These are phyloP conservation scores for Caenorhabditis sp. DNA, from an alignment of 2,888 invertebrate species.

Conservation along the genomic window DNA sequence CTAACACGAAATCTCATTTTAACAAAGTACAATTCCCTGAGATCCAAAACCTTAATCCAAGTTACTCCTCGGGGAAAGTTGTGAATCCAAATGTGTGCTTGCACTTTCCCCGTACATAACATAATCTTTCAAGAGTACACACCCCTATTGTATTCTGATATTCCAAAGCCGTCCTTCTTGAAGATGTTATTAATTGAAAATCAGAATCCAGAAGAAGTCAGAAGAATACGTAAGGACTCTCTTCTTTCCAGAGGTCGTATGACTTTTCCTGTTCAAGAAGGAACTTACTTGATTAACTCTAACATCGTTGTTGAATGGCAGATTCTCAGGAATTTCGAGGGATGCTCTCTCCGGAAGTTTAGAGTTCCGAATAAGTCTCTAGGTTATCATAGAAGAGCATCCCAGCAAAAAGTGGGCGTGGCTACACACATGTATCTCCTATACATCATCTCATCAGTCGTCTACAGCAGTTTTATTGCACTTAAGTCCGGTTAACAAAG, in stretches of 20 bases:
- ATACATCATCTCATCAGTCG: constrained; percentile 22
- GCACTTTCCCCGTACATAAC: neutral
- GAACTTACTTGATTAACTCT: constrained; percentile 34
- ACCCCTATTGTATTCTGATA: constrained; percentile 29
- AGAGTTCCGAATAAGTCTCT: constrained; percentile 14
- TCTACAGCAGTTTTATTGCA: constrained; percentile 35
- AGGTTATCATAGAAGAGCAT: constrained; percentile 10
- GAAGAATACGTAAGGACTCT: constrained; percentile 31
- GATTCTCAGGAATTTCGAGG: neutral
- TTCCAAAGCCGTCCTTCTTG: constrained; percentile 1
- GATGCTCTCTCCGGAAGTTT: too few species aligned
- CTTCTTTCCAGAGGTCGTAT: neutral
- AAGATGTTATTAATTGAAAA: constrained; percentile 24
- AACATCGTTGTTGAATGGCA: constrained; percentile 10
- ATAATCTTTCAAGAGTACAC: constrained; percentile 29
- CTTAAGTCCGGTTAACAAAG: constrained; percentile 36
- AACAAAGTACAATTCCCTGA: neutral
- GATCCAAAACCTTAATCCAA: neutral
- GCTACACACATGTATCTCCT: neutral
- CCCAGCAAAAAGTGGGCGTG: constrained; percentile 32
- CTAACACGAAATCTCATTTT: neutral
- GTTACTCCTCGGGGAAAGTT: neutral
- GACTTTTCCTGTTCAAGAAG: neutral
- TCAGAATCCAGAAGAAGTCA: constrained; percentile 27
- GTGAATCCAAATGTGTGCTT: neutral